phyloP scores from a whole-genome alignment of 2,888 invertebrate species.

The Biston betularia region DNA sequence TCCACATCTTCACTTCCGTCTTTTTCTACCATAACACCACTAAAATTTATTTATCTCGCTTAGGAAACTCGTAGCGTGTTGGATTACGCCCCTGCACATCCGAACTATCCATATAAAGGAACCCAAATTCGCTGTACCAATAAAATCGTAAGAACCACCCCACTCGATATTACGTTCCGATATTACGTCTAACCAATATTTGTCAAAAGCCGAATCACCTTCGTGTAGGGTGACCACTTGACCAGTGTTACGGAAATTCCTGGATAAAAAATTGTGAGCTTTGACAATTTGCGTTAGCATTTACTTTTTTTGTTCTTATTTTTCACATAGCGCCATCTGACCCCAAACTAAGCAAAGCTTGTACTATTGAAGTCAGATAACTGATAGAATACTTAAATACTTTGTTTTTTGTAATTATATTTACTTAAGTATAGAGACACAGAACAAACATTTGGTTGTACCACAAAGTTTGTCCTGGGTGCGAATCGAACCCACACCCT shows the following conservation, averaged over 20 bases:
- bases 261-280: neutral
- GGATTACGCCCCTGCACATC: slow-evolving; percentile 29
- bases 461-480: too few relatives aligned
- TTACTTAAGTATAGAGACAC: too few relatives aligned
- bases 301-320: too few relatives aligned
- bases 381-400: too few relatives aligned
- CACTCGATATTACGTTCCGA: slow-evolving; percentile 61
- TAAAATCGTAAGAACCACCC: slow-evolving; percentile 60
- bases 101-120: slow-evolving; percentile 42
- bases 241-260: slow-evolving; percentile 4
- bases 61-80: slow-evolving; percentile 12
- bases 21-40: slow-evolving; percentile 1
- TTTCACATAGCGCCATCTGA: too few relatives aligned
- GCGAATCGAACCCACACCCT: too few relatives aligned
- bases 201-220: slow-evolving; percentile 71
- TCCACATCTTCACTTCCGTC: neutral
- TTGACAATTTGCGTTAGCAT: too few relatives aligned
- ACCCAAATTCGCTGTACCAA: slow-evolving; percentile 58
- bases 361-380: too few relatives aligned
- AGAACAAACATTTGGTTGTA: too few relatives aligned
- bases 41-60: slow-evolving; percentile 14
- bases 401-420: too few relatives aligned
- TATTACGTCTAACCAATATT: slow-evolving; percentile 75
- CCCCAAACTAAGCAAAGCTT: too few relatives aligned
- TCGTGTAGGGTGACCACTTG: slow-evolving; percentile 41